These are phyloP conservation scores for Lutjanus erythropterus DNA, from an alignment of 2,113 vertebrate species.

Conservation along the genomic window DNA sequence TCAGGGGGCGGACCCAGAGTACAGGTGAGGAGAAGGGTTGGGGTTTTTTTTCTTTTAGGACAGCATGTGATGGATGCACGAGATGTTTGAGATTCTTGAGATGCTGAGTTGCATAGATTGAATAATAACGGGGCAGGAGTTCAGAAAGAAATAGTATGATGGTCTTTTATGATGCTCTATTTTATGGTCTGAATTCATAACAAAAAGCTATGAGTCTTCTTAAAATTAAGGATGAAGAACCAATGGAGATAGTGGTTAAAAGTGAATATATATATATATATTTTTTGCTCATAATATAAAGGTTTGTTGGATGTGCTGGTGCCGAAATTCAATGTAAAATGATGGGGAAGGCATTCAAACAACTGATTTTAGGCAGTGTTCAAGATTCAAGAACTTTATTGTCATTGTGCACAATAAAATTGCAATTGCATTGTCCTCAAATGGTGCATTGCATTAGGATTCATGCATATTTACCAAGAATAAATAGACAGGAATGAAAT, in stretches of 20 bases:
- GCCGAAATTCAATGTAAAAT: not conserved
- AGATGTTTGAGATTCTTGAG: conserved; percentile 12
- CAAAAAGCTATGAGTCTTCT: not conserved
- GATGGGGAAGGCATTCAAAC: not conserved
- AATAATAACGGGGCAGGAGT: not conserved
- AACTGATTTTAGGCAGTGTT: not conserved
- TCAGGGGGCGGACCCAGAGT: conserved; percentile 96
- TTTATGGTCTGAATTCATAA: not conserved
- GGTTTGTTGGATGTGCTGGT: not conserved
- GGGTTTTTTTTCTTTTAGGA: not conserved
- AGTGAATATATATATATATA: not conserved
- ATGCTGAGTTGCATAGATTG: conserved; percentile 1
- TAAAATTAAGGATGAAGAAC: not conserved
- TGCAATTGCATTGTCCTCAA: too few relatives aligned
- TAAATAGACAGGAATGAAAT: too few relatives aligned
- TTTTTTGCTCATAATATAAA: not conserved
- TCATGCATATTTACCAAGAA: too few relatives aligned
- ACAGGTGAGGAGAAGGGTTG: conserved; percentile 86
- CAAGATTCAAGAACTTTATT: too few relatives aligned
- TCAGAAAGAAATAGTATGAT: not conserved
- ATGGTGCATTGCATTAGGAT: too few relatives aligned
- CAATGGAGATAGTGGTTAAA: not conserved
- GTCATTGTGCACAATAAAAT: too few relatives aligned
- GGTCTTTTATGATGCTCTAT: not conserved
- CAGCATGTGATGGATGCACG: conserved; percentile 12